Conservation (phyloP, 2,113 vertebrate genomes). For the Xerus inauris region DNA sequence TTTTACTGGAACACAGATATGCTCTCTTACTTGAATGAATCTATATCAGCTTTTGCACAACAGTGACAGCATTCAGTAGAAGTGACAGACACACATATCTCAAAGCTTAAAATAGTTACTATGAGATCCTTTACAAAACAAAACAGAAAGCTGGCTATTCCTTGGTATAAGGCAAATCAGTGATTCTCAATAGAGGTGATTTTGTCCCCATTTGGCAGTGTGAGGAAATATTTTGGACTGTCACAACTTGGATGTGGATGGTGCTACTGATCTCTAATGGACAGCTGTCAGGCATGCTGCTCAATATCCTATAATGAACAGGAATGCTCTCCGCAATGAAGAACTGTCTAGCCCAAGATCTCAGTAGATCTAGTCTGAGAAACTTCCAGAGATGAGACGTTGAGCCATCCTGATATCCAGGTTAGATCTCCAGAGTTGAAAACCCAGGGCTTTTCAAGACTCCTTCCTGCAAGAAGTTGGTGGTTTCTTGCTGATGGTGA, state of each 20-base stretch:
- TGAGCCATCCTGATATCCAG: not conserved
- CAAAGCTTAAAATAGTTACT: not conserved
- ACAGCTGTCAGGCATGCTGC: not conserved
- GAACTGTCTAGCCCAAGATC: not conserved
- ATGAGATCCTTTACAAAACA: not conserved
- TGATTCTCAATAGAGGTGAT: not conserved
- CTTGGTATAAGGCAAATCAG: not conserved
- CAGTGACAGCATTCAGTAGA: not conserved
- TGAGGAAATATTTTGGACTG: not conserved
- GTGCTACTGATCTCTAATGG: not conserved
- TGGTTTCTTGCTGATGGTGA: not conserved
- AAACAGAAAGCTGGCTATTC: not conserved
- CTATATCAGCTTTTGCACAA: not conserved
- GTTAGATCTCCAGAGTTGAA: not conserved
- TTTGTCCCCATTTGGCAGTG: not conserved
- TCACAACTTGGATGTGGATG: not conserved
- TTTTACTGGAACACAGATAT: not conserved
- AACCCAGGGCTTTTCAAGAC: not conserved
- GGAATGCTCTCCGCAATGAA: not conserved
- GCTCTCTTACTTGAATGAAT: not conserved
- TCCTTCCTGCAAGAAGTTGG: not conserved
- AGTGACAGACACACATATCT: not conserved
- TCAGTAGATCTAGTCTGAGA: not conserved
- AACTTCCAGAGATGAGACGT: rapidly evolving
- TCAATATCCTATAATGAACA: not conserved